A percentile compares a stretch with the other conserved stretches of the same genome.
Evolutionary conservation across 2,113 vertebrate species (phyloP).

Genomic region (Speoplatyrhinus poulsoni): DNA sequence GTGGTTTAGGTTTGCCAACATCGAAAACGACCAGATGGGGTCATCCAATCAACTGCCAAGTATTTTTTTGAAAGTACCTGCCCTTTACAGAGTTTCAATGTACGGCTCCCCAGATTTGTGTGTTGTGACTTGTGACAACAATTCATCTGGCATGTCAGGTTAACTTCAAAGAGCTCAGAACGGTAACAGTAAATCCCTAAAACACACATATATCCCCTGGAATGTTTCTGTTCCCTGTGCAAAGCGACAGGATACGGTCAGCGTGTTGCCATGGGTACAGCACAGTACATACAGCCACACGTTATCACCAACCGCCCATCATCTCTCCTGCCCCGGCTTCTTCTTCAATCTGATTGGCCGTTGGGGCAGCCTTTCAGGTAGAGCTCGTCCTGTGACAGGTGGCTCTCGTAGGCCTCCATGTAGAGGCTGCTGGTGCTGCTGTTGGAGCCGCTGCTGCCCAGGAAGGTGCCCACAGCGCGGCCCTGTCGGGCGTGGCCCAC

Average conservation of each 20-base stretch:
- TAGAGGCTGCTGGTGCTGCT: constrained; percentile 87
- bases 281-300: constrained; percentile 52
- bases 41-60: too few relatives aligned
- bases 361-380: constrained; percentile 85
- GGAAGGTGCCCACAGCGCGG: constrained; percentile 91
- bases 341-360: constrained; percentile 84
- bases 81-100: too few relatives aligned
- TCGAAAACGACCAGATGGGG: too few relatives aligned
- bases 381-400: constrained; percentile 84
- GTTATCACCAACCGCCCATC: not conserved
- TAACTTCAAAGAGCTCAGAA: not conserved
- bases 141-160: too few relatives aligned
- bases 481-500: constrained; percentile 97
- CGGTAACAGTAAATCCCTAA: not conserved
- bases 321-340: not conserved
- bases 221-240: constrained; percentile 55
- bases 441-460: constrained; percentile 70
- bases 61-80: too few relatives aligned
- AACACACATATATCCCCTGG: constrained; percentile 33
- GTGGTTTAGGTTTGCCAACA: too few relatives aligned
- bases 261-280: constrained; percentile 50
- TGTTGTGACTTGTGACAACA: too few relatives aligned
- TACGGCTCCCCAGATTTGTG: too few relatives aligned
- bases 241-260: constrained; percentile 51
- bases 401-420: constrained; percentile 88